Evolutionary conservation across 1,140 invertebrate species (phyloP).

Genomic region (Watersipora subatra): DNA sequence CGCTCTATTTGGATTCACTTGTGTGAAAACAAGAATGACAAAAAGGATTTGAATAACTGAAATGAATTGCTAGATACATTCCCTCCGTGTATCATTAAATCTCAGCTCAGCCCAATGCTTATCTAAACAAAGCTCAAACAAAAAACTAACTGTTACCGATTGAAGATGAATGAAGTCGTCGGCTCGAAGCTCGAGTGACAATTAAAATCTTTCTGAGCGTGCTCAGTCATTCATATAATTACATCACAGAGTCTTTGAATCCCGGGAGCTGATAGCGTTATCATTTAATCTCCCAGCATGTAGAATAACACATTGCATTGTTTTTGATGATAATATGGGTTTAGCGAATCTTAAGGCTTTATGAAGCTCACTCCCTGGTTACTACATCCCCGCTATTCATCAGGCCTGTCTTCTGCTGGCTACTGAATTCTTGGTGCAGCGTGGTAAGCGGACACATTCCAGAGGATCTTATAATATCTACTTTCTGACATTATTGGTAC

Average conservation of each 20-base stretch:
- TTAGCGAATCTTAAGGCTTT: too few species aligned
- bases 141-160: neutral
- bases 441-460: too few species aligned
- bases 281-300: neutral
- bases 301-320: neutral
- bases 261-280: neutral
- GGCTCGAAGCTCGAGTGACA: neutral
- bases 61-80: neutral
- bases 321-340: too few species aligned
- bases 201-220: neutral
- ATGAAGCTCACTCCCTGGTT: neutral
- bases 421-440: too few species aligned
- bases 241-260: neutral
- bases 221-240: neutral
- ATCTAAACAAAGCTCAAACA: neutral
- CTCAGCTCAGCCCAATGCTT: neutral
- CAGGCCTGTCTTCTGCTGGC: neutral
- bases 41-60: neutral
- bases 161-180: neutral
- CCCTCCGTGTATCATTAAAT: neutral
- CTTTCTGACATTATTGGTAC: too few species aligned
- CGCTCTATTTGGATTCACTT: neutral
- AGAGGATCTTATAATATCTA: too few species aligned
- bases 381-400: neutral
- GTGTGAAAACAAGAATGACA: neutral